Evolutionary conservation across 1,140 invertebrate genomes (phyloP), one percentile per base, ranked within the genome.

Genomic region (Drosophila malerkotliana): DNA sequence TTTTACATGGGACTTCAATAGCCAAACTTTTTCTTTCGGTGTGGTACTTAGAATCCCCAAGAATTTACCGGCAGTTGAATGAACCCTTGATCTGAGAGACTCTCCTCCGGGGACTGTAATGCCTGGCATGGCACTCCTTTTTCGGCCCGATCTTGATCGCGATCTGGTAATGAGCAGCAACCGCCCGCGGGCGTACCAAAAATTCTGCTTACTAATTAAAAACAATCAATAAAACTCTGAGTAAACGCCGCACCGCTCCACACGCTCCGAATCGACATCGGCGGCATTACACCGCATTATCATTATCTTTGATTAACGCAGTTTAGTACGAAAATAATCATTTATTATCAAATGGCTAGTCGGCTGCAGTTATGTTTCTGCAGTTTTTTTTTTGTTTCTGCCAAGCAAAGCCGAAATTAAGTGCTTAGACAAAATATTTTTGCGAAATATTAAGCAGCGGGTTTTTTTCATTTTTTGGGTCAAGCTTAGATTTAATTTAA

Each of bases 401-500:
- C 24, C 12, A 8, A 51, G 7, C 51, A 7, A 56, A 15, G 18
- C 44, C 45, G 26, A 83, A 84, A 84, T 84, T 79, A 83, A 84
- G 80, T 83, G 81, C 72, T 83, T 83, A 84, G 51, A 55, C 73
- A 59, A 72, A 81, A 54, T 64, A 58, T 74, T 62, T 80, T 85
- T 85, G 63, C 76, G 57, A 78, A 83, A 82, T 77, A 12, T 37
- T 10, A 37, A 37, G 10, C 34, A 12, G 12, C 34, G 26, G 26
- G 26, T 28, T 28, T 28, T 28, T 5, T 7, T 28, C 4, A n/a
- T 44, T 79, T 79, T 84, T 84, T 84, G 81, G 81, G 81, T 85
- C 82, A 85, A 85, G 81, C 81, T 87, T 85, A 81, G 77, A 87
- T 85, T 85, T 85, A 81, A 85, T 87, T 85, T 81, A 81, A 64